These are phyloP conservation scores for Pteronura brasiliensis DNA, from an alignment of 2,113 vertebrate species.

Conservation along the genomic window DNA sequence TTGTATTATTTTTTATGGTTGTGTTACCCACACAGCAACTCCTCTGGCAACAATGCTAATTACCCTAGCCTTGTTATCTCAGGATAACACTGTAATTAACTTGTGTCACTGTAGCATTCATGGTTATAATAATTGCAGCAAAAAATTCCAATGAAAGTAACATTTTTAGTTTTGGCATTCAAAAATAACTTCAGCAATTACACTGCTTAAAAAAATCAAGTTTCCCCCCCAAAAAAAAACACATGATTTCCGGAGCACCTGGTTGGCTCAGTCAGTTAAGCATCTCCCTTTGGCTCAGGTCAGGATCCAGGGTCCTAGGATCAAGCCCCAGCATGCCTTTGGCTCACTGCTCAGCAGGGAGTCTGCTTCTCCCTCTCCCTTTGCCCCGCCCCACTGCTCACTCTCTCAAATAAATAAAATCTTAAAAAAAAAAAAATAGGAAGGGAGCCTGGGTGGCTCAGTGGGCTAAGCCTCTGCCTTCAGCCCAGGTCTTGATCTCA, in stretches of 20 bases:
- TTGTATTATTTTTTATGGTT: conserved; percentile 54
- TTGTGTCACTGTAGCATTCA: conserved; percentile 74
- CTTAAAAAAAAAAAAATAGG: not conserved
- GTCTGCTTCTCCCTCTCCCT: not conserved
- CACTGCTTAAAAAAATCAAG: conserved; percentile 24
- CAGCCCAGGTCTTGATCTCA: too few relatives aligned
- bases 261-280: not conserved
- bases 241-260: not conserved
- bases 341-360: not conserved
- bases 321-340: too few relatives aligned
- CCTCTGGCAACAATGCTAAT: conserved; percentile 76
- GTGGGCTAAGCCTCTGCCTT: too few relatives aligned
- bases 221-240: not conserved
- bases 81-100: conserved; percentile 79
- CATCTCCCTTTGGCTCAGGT: not conserved
- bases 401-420: not conserved
- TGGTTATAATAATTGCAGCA: conserved; percentile 76
- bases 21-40: conserved; percentile 56
- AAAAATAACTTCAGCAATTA: conserved; percentile 62
- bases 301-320: not conserved
- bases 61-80: conserved; percentile 76
- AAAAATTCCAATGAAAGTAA: conserved; percentile 69
- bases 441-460: too few relatives aligned
- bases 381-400: not conserved
- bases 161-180: conserved; percentile 73